Base-by-base conservation (phyloP, 2,797 vertebrate species). In the Sebastes trivittatus region DNA sequence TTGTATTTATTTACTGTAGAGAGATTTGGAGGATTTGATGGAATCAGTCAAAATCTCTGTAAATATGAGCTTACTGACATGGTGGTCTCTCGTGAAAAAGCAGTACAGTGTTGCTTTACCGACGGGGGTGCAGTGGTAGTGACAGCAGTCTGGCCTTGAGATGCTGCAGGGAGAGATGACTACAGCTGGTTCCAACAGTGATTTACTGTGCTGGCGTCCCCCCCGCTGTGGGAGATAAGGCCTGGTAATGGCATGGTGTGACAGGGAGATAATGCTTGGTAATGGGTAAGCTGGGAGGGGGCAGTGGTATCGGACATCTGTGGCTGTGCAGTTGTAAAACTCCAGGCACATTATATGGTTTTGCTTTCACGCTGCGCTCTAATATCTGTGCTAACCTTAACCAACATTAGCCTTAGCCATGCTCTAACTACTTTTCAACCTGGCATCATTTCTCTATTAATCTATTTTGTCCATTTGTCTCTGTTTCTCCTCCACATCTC, bases 191-290 rank as follows among this genome's bases (percentile, higher is more conserved):
- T 86, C n/a, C 9, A 84, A 65, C 87, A 87, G 86, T 34, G 11
- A 83, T 87, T 89, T 83, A 87, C 67, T 85, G 77, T 78, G 42
- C 23, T 8, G 56, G 52, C 30, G 73, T 76, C 77, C 75, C 82
- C 77, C 79, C 84, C 73, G 74, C 86, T 70, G 90, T 61, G 70
- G 82, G 85, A 90, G 91, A 92, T 93, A 87, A 93, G 82, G 87
- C 80, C 78, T 87, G 88, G 80, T 92, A 82, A 90, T 91, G 90
- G 78, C 85, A 63, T 87, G 80, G 83, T 89, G 89, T 87, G 89
- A 88, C 90, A 78, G 78, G 80, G 69, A 90, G 92, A 92, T 93
- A 90, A 93, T 87, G 76, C 82, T 54, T 55, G 23, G 62, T 79
- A 55, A 78, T 85, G 88, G 84, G 72, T 67, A 77, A 83, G 73